Evolutionary conservation across 2,113 vertebrate species (phyloP), one percentile per base, ranked within the genome.

Genomic region (Triplophysa siluroides): DNA sequence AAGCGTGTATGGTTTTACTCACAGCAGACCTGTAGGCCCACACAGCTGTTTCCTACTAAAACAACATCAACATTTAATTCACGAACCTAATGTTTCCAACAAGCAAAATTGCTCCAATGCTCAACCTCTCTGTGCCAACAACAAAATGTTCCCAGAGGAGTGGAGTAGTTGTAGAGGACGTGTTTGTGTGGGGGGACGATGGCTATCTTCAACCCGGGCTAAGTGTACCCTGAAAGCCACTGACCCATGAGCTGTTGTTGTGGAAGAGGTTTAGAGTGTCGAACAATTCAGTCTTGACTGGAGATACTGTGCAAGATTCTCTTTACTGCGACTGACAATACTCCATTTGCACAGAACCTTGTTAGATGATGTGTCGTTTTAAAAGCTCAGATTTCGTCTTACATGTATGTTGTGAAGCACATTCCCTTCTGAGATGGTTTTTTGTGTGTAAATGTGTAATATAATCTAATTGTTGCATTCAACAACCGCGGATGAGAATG

Each of bases 21-120:
- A 62, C 54, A 26, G 41, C 26, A 62, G 69, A 12, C 61, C 54
- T 61, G 78, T 77, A 45, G 68, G 67, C 67, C 66, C 61, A 24
- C 60, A 62, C 73, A 74, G 70, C 73, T 76, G 73, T 81, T 78
- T 83, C 78, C 68, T 80, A 72, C 81, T 85, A 83, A 85, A 78
- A 78, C 73, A 78, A 78, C 81, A 85, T 21, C 72, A 78, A 80
- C 72, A 73, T 64, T 85, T 67, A 73, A 77, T 78, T 72, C 60
- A 65, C 24, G 72, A 54, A 73, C 67, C 52, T 54, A 73, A 72
- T 72, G 74, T 78, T 80, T 83, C 56, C 73, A 78, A 77, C 73
- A 80, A 77, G 73, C 74, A 73, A 83, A 12, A 77, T 71, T 76
- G 56, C 66, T 63, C 73, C n/a, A 52, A 76, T n/a, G 66, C 43